Conservation (phyloP, 1,140 invertebrate genomes). For the Ceratitis capitata region DNA sequence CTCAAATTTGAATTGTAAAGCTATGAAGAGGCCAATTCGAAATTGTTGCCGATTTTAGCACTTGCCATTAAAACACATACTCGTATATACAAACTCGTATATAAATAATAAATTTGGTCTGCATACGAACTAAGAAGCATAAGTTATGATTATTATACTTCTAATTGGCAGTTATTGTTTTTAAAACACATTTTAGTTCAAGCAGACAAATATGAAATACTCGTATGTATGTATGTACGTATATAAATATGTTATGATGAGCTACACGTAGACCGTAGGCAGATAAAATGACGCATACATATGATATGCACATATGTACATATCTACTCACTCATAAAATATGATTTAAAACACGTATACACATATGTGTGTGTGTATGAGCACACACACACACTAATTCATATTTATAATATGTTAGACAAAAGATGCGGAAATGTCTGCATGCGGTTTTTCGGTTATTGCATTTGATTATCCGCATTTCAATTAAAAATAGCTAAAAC, state of each 20-base stretch:
- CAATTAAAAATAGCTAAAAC: slow-evolving; percentile 4
- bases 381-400: neutral
- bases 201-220: neutral
- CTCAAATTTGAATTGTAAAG: neutral
- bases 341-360: neutral
- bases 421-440: slow-evolving; percentile 26
- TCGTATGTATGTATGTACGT: neutral
- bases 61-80: neutral
- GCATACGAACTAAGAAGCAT: neutral
- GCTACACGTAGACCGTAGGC: neutral
- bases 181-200: neutral
- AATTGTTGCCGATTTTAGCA: neutral
- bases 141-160: neutral
- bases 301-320: neutral
- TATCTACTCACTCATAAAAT: neutral
- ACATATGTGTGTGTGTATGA: neutral
- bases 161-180: neutral
- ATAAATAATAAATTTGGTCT: too few species aligned
- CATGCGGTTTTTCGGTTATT: neutral
- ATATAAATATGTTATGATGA: neutral
- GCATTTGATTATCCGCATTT: neutral
- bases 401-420: neutral
- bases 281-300: neutral
- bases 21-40: neutral
- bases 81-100: neutral